Percentiles rank a stretch among this genome's conserved stretches.
phyloP scores from a whole-genome alignment of 1,140 invertebrate species.

The Calephelis nemesis region DNA sequence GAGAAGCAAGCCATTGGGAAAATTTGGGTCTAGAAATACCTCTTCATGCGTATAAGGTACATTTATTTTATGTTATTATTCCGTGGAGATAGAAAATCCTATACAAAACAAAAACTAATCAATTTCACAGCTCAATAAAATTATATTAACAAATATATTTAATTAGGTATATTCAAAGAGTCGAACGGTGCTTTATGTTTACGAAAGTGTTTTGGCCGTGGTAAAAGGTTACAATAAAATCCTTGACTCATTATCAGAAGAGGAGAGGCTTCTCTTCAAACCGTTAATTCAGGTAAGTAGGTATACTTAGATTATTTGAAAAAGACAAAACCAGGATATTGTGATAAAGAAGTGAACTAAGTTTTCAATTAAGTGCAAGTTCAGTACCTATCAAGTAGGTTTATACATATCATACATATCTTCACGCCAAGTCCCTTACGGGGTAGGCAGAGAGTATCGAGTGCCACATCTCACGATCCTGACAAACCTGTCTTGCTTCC shows the following conservation, averaged over 20 bases:
- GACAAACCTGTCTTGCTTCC: no score
- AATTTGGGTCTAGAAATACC: conserved; percentile 84
- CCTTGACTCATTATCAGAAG: conserved; percentile 79
- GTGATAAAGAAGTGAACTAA: no score
- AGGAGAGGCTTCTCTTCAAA: conserved; percentile 81
- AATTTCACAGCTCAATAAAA: no score
- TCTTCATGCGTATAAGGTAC: conserved; percentile 75
- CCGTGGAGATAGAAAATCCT: no score
- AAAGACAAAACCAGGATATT: no score
- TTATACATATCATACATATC: no score
- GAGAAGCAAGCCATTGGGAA: conserved; percentile 86
- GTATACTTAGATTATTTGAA: background rate
- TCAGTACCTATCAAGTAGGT: no score
- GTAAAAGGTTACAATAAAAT: conserved; percentile 91
- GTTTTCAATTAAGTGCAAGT: no score
- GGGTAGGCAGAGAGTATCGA: no score
- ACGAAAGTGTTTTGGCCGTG: conserved; percentile 87
- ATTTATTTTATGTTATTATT: background rate
- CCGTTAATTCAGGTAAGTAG: conserved; percentile 74
- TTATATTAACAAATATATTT: conserved; percentile 18
- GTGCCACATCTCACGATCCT: no score
- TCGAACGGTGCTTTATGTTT: conserved; percentile 83
- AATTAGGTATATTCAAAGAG: conserved; percentile 82
- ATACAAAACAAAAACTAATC: no score
- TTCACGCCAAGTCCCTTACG: no score